Conservation (phyloP, 2,888 invertebrate species). For the Drosophila nr. perissopoda region DNA sequence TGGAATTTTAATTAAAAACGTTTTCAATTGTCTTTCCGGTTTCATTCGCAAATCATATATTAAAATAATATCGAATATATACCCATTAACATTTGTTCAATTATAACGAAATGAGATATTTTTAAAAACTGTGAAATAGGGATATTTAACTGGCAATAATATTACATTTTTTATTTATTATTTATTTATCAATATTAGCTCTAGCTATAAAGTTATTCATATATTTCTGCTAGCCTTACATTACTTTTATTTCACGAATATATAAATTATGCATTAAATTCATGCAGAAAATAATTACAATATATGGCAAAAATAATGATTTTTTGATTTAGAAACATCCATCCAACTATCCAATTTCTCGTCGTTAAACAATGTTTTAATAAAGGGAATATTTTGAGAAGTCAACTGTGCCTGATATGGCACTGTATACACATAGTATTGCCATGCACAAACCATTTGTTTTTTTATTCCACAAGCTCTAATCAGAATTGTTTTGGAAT, state of each 20-base stretch:
- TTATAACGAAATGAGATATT: neutral
- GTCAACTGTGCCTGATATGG: neutral
- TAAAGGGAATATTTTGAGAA: neutral
- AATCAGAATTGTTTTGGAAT: constrained; percentile 6
- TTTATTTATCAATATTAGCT: neutral
- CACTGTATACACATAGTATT: neutral
- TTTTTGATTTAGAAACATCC: too few species aligned
- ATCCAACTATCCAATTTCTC: neutral
- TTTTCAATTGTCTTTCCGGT: neutral
- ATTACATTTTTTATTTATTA: neutral
- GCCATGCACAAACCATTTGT: neutral
- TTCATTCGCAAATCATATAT: neutral
- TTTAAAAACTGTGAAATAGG: neutral
- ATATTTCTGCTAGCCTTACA: neutral
- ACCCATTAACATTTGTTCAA: neutral
- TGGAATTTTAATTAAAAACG: neutral
- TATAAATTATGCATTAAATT: too few species aligned
- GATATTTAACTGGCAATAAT: neutral
- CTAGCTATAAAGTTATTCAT: neutral
- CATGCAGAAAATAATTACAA: too few species aligned
- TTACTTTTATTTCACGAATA: too few species aligned
- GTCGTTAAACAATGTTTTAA: neutral
- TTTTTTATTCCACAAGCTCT: constrained; percentile 16
- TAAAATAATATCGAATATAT: neutral
- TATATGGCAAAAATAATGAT: too few species aligned